phyloP scores from a whole-genome alignment of 2,113 vertebrate genomes.

The Paramisgurnus dabryanus region DNA sequence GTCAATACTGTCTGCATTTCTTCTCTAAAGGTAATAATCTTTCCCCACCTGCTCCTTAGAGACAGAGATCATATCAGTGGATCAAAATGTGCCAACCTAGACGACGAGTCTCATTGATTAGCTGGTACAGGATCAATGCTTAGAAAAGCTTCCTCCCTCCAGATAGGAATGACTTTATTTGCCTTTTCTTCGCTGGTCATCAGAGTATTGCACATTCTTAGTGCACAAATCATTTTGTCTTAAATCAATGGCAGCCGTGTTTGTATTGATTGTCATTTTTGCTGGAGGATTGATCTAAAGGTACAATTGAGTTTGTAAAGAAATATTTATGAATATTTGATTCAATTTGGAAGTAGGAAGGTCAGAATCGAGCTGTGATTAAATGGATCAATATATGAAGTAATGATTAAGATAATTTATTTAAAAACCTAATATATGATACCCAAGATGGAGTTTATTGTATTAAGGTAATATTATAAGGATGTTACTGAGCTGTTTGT shows the following conservation, averaged over 20 bases:
- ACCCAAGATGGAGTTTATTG: neutral
- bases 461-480: neutral
- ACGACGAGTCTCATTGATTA: slow-evolving; percentile 41
- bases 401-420: slow-evolving; percentile 10
- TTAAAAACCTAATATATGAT: slow-evolving; percentile 2
- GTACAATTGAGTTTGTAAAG: slow-evolving; percentile 26
- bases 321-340: slow-evolving; percentile 37
- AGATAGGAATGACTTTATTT: slow-evolving; percentile 31
- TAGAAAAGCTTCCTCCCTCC: neutral
- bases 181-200: neutral
- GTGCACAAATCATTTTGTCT: slow-evolving; percentile 10
- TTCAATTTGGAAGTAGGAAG: slow-evolving; percentile 12
- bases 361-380: slow-evolving; percentile 16
- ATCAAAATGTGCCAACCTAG: slow-evolving; percentile 18
- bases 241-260: slow-evolving; percentile 35
- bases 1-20: slow-evolving; percentile 29
- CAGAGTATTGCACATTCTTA: slow-evolving; percentile 13
- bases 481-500: slow-evolving; percentile 13
- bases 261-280: slow-evolving; percentile 35
- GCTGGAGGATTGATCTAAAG: slow-evolving; percentile 18
- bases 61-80: slow-evolving; percentile 42
- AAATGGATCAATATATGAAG: neutral
- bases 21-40: slow-evolving; percentile 36
- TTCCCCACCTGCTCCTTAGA: slow-evolving; percentile 8
- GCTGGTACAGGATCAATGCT: slow-evolving; percentile 7